A percentile compares a stretch with the other conserved stretches of the same genome.
phyloP scores from a whole-genome alignment of 2,888 invertebrate genomes.

The Ornithoptera alexandrae region DNA sequence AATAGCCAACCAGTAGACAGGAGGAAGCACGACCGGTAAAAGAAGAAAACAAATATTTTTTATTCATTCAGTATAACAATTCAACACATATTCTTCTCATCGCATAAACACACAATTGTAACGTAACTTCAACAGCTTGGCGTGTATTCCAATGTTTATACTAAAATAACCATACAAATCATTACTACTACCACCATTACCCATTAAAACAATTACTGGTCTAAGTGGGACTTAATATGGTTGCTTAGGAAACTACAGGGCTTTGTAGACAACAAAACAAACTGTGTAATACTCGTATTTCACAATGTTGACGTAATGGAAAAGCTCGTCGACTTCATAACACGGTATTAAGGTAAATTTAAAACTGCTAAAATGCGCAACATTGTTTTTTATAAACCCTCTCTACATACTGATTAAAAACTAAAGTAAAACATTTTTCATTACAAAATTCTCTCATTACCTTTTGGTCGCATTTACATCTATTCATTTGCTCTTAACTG shows the following conservation, averaged over 20 bases:
- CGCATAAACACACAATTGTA: too few relatives aligned
- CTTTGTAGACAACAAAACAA: neutral
- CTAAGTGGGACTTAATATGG: neutral
- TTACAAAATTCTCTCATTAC: neutral
- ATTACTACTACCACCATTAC: too few relatives aligned
- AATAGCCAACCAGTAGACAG: too few relatives aligned
- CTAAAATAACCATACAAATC: too few relatives aligned
- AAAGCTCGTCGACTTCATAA: slow-evolving; percentile 5
- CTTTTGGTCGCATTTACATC: too few relatives aligned
- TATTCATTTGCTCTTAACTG: too few relatives aligned
- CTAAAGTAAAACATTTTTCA: neutral
- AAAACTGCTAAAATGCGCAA: slow-evolving; percentile 7
- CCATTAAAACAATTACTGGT: neutral
- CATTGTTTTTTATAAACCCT: slow-evolving; percentile 2
- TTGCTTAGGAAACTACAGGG: neutral
- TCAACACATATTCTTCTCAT: too few relatives aligned
- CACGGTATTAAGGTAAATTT: slow-evolving; percentile 12
- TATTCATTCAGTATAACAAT: too few relatives aligned
- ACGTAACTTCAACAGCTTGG: too few relatives aligned
- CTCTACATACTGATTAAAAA: neutral
- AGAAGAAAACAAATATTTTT: too few relatives aligned
- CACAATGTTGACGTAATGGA: neutral
- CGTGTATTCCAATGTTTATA: too few relatives aligned
- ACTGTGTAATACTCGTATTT: neutral
- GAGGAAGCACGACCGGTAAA: too few relatives aligned